A percentile compares a stretch with the other conserved stretches of the same genome.
These are phyloP conservation scores for Panthera tigris DNA, from an alignment of 2,113 vertebrate species.

Conservation along the genomic window DNA sequence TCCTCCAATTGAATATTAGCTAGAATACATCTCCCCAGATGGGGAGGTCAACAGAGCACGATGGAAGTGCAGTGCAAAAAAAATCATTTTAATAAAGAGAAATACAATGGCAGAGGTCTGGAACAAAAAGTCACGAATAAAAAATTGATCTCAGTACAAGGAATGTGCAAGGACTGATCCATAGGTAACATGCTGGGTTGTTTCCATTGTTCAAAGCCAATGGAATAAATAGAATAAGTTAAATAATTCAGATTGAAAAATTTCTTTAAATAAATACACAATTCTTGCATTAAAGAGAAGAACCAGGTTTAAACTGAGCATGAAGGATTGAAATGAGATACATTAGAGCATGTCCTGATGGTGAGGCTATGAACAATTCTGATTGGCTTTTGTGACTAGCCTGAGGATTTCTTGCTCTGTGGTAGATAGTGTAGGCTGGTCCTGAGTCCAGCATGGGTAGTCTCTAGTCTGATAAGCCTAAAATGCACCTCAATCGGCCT, in stretches of 20 bases:
- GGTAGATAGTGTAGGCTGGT: background rate
- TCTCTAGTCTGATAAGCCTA: background rate
- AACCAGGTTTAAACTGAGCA: background rate
- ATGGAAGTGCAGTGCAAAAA: background rate
- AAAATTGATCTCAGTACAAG: background rate
- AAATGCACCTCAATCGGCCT: background rate
- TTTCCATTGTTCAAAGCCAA: slow-evolving; percentile 18
- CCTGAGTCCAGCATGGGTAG: background rate
- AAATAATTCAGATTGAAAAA: background rate
- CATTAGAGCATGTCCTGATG: background rate
- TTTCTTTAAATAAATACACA: background rate
- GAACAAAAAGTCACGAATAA: background rate
- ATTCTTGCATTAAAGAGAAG: background rate
- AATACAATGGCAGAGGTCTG: background rate
- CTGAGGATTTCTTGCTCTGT: background rate
- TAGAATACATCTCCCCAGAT: background rate
- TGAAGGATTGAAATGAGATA: background rate
- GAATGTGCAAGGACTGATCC: background rate
- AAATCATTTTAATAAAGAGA: slow-evolving; percentile 32
- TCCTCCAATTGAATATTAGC: background rate
- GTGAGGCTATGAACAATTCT: background rate
- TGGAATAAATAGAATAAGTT: background rate
- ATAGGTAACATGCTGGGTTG: background rate
- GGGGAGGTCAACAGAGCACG: background rate
- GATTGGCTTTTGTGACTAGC: background rate